Conservation (phyloP, 2,113 vertebrate genomes). For the Channa maculata region DNA sequence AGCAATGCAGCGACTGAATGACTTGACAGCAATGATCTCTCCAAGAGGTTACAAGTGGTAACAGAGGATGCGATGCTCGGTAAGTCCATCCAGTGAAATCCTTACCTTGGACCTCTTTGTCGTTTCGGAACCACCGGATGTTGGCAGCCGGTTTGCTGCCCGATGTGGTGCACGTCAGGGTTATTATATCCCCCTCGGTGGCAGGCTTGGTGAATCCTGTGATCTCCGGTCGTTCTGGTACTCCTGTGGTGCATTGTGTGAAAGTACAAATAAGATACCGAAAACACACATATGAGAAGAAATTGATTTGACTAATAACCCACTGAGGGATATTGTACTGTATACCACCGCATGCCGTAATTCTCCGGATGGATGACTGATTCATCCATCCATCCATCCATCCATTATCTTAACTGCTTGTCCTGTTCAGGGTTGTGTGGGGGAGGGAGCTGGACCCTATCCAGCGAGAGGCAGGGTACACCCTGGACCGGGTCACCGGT, state of each 20-base stretch:
- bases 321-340: not conserved
- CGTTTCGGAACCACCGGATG: slow-evolving; percentile 97
- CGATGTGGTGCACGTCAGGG: slow-evolving; percentile 92
- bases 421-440: too few species aligned
- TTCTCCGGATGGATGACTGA: not conserved
- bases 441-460: too few species aligned
- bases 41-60: slow-evolving; percentile 21
- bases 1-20: slow-evolving; percentile 36
- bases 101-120: slow-evolving; percentile 97
- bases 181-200: slow-evolving; percentile 93
- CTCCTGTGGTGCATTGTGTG: slow-evolving; percentile 81
- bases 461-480: too few species aligned
- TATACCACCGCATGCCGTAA: not conserved
- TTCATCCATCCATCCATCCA: too few species aligned
- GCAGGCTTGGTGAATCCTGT: slow-evolving; percentile 93
- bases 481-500: too few species aligned
- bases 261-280: not conserved
- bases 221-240: slow-evolving; percentile 94
- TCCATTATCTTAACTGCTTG: too few species aligned
- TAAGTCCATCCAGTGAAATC: slow-evolving; percentile 28
- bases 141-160: slow-evolving; percentile 97
- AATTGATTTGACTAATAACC: not conserved
- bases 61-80: slow-evolving; percentile 30
- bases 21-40: slow-evolving; percentile 48
- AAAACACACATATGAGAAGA: not conserved